Evolutionary conservation across 2,888 invertebrate genomes (phyloP), one percentile per base, ranked within the genome.

Genomic region (Seira sanloemensis): DNA sequence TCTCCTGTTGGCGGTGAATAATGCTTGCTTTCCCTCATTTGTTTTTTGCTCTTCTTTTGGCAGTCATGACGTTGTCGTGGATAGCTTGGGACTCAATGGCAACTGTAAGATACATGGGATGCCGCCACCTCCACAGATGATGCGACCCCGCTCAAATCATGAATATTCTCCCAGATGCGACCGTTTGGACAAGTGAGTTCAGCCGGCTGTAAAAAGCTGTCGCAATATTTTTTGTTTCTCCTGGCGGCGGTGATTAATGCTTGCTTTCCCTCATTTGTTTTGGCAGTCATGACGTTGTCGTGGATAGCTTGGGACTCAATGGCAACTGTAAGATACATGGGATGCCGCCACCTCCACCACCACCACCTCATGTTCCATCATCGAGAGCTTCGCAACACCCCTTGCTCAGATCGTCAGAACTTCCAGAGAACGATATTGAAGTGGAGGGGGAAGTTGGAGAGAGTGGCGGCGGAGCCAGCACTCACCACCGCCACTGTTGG

Each of bases 401-500:
- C 4, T 84, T 89, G 50, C 80, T 89, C 58, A 86, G 89, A 80
- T 87, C 88, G 54, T 86, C 88, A 73, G 89, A 89, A 62, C 88
- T 89, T 86, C 88, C 86, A 71, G 88, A 88, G 67, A 78, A 80
- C 27, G 89, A 88, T 62, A 72, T 86, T 27, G 89, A 89, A 19
- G 87, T 86, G 21, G 88, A 88, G 24, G 86, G 85, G 21, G 88
- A 89, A 27, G 86, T 78, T 73, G 86, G 85, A 27, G 86, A 86
- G 65, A 78, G 78, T 66, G 72, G 75, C 16, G 81, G 66, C 26
- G n/a, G n/a, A n/a, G 21, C 71, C 24, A 69, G 73, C 24, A 50
- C 76, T 18, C 46, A 37, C 19, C 85, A 83, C 54, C 83, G 86
- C 19, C 73, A 87, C 72, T 87, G 86, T 90, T 97, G 97, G 96